Evolutionary conservation across 1,140 invertebrate species (phyloP), one percentile per base, ranked within the genome.

Genomic region (Psilanteris sp.): DNA sequence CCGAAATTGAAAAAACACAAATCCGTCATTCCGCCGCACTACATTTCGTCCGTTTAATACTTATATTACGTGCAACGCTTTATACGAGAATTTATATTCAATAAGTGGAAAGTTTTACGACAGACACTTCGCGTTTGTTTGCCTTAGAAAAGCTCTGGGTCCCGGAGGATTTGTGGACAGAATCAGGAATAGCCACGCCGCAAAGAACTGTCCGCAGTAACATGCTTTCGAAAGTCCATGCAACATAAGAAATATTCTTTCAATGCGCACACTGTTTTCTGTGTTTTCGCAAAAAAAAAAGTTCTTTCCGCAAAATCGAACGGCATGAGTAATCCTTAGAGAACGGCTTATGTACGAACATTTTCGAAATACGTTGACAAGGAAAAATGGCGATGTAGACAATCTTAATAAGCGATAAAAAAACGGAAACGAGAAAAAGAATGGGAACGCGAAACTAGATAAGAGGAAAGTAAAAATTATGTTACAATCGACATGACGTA

Each of bases 221-320:
- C 43, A 24, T 14, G 57, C 48, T 31, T 73, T 44, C 10, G 15
- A 52, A 50, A 48, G 16, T 24, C 32, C 16, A 14, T 10, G 20
- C 43, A 70, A 68, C 20, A 72, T 57, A 76, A 79, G 67, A 55
- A 68, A 67, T 79, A 67, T 64, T 79, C 72, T 44, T 73, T 59
- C 37, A 31, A 34, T 46, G 29, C 39, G 52, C 43, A 10, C 48
- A 8, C 11, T 43, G 73, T 79, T 79, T 79, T 68, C 36, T n/a
- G n/a, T 36, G 15, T 29, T 16, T 52, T 39, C 20, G n/a, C n/a
- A 4, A 43, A 44, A 4, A 43, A 44, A 66, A 71, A 73, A 20
- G 46, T 54, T 64, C 7, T 29, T 43, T 34, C 22, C 43, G 20
- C 48, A 26, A 36, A 32, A 26, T 57, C 18, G 13, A 34, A 32